Evolutionary conservation across 2,888 invertebrate genomes (phyloP).

Genomic region (Eupithecia vulgata): DNA sequence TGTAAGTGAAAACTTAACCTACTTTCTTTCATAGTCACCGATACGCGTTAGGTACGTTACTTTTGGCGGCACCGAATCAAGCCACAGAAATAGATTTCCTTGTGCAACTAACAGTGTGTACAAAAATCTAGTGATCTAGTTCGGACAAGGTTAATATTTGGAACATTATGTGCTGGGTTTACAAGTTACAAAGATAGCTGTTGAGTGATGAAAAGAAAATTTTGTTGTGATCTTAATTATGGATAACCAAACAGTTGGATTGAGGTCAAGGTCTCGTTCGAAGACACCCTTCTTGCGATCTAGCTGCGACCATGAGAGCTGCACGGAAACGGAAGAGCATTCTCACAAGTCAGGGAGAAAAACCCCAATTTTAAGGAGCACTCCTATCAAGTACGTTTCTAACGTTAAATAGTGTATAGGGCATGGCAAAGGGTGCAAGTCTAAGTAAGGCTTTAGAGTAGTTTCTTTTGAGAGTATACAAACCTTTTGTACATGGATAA

Average conservation of each 20-base stretch:
- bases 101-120: conserved; percentile 63
- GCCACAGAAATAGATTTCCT: conserved; percentile 81
- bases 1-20: conserved; percentile 39
- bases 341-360: conserved; percentile 80
- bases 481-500: not conserved
- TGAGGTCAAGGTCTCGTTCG: conserved; percentile 88
- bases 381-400: conserved; percentile 80
- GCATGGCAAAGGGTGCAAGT: not conserved
- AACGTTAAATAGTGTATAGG: not conserved
- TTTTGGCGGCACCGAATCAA: conserved; percentile 81
- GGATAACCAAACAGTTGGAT: conserved; percentile 79
- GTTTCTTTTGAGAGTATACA: not conserved
- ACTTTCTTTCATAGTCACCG: conserved; percentile 49
- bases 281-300: conserved; percentile 87
- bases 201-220: conserved; percentile 33
- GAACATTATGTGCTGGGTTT: conserved; percentile 35
- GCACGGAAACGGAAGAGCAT: conserved; percentile 81
- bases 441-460: not conserved
- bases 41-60: conserved; percentile 61
- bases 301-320: conserved; percentile 84
- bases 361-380: conserved; percentile 77
- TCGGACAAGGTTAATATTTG: conserved; percentile 54
- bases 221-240: conserved; percentile 52
- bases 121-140: conserved; percentile 43
- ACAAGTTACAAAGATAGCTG: conserved; percentile 55